These are phyloP conservation scores for Brachionus paranguensis DNA, from an alignment of 1,140 invertebrate genomes.

Conservation along the genomic window DNA sequence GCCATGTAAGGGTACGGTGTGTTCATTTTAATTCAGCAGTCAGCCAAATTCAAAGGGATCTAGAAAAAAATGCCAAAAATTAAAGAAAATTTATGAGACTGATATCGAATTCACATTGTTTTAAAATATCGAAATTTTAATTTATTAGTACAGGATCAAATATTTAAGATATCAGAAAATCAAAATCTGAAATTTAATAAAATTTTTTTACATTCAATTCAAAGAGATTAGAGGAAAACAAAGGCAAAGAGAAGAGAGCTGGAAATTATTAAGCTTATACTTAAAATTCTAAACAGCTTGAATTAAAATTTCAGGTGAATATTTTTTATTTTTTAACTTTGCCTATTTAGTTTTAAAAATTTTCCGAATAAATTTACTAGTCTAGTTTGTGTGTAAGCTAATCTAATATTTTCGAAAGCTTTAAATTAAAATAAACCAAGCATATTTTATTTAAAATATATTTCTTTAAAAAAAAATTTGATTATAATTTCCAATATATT, in stretches of 20 bases:
- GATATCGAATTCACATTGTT: not conserved
- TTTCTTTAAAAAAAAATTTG: not conserved
- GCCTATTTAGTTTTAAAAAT: not conserved
- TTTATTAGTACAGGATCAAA: not conserved
- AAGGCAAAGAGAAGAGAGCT: not conserved
- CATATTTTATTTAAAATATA: not conserved
- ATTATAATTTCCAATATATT: not conserved
- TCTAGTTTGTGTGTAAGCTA: not conserved
- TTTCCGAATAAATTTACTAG: not conserved
- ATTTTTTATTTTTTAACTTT: not conserved
- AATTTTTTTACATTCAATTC: not conserved
- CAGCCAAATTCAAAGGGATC: not conserved
- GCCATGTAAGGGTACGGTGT: not conserved
- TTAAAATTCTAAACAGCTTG: not conserved
- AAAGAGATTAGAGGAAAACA: not conserved
- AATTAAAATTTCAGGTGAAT: not conserved
- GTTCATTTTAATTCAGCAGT: not conserved
- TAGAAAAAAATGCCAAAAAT: not conserved
- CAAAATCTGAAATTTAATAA: not conserved
- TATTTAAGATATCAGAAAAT: not conserved
- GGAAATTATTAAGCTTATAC: not conserved
- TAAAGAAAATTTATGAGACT: not conserved
- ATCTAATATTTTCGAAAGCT: not conserved
- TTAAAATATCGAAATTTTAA: not conserved
- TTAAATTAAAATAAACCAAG: not conserved